These are phyloP conservation scores for Opisthocomus hoazin DNA, from an alignment of 2,113 vertebrate species.

Conservation along the genomic window DNA sequence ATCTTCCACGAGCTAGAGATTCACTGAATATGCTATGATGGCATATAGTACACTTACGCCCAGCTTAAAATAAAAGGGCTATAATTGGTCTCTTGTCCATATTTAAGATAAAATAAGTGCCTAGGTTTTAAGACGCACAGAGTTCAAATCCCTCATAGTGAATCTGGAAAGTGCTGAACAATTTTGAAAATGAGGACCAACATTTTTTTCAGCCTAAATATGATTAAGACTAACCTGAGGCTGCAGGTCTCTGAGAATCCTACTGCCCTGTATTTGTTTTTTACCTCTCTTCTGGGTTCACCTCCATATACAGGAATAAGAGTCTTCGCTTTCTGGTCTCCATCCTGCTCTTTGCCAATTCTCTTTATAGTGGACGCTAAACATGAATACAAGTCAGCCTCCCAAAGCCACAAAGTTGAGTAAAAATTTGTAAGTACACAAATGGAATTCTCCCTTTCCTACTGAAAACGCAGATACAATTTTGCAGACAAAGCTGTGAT, in stretches of 20 bases:
- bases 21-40: neutral
- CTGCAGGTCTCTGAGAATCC: neutral
- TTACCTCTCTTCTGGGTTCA: neutral
- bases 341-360: neutral
- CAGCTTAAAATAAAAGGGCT: neutral
- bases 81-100: neutral
- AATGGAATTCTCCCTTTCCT: neutral
- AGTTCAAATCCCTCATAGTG: neutral
- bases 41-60: neutral
- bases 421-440: neutral
- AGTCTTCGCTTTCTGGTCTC: neutral
- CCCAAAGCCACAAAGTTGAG: neutral
- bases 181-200: neutral
- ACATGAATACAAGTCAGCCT: neutral
- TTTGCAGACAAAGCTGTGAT: neutral
- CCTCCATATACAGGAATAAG: neutral
- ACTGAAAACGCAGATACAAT: neutral
- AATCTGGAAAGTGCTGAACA: neutral
- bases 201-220: neutral
- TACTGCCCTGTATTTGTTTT: neutral
- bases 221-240: neutral
- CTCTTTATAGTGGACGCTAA: neutral
- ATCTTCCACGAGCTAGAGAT: neutral
- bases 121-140: neutral
- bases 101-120: slow-evolving; percentile 9